Percentiles rank a stretch among this genome's conserved stretches.
These are phyloP conservation scores for Macaca nemestrina DNA, from an alignment of 2,113 vertebrate species.

Conservation along the genomic window DNA sequence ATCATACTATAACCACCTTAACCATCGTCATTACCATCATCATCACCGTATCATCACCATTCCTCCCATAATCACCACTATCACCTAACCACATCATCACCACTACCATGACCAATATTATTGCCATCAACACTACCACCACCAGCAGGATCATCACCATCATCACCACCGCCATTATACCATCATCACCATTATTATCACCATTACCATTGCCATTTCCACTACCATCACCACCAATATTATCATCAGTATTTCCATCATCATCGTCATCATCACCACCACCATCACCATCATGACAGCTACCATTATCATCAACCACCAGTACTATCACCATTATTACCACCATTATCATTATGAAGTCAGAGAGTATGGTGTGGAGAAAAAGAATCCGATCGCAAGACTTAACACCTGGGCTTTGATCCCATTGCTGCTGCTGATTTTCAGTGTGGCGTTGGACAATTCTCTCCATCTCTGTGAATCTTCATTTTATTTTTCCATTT, in stretches of 20 bases:
- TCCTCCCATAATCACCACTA: not conserved
- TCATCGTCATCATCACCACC: not conserved
- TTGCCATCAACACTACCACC: no score
- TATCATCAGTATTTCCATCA: no score
- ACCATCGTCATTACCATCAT: not conserved
- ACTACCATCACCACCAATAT: no score
- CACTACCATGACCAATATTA: not conserved
- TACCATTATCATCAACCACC: no score
- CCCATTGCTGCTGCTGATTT: not conserved
- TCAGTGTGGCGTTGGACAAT: not conserved
- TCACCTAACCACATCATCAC: not conserved
- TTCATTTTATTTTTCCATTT: not conserved
- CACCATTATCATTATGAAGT: not conserved
- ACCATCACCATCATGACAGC: not conserved
- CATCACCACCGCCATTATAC: not conserved
- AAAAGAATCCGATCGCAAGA: not conserved
- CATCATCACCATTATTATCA: not conserved
- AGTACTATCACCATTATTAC: not conserved
- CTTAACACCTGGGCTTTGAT: not conserved
- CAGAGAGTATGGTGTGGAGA: not conserved
- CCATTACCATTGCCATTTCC: no score
- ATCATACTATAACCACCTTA: not conserved
- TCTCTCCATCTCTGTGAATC: not conserved
- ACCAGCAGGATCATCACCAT: not conserved
- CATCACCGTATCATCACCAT: not conserved